Evolutionary conservation across 2,113 vertebrate species (phyloP), one percentile per base, ranked within the genome.

Genomic region (Phaethon lepturus): DNA sequence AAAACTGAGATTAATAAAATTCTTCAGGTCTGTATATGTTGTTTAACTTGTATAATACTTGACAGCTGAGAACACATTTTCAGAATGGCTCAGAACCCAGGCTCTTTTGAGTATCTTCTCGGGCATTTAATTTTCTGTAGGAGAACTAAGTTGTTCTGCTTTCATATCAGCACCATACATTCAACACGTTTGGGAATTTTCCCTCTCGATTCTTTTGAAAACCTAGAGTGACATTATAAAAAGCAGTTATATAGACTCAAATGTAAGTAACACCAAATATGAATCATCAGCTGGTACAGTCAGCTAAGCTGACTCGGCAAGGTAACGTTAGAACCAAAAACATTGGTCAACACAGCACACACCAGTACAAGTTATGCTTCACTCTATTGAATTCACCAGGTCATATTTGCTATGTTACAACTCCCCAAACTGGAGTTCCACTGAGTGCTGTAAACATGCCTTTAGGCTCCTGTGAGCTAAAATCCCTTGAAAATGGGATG

Each of bases 371-470:
- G 6, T 10, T 24, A 1, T 14, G 4, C 9, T 42, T 55, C 55
- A 7, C 9, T 33, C 22, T 17, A 2, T 0, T 82, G 47, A 42
- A 40, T 56, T 56, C 22, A 24, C 47, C n/a, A 59, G n/a, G 10
- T 38, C 2, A 0, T 18, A 44, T 58, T 58, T 90, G 42, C 38
- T 71, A 1, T 14, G 25, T 20, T 78, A 6, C 25, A 49, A 0
- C 2, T 2, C 38, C 73, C 71, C 38, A 75, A 17, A 49, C 17
- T 58, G 50, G 20, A 71, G 73, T 24, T 80, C 33, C 33, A 13
- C 42, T 49, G 63, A 40, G 18, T 26, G 2, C 47, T 85, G 14
- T 15, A 55, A 44, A 50, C 16, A 8, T 38, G 25, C 42, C 40
- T 63, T 67, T 24, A 38, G 85, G 81, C 29, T 92, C 40, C 53